A percentile compares a stretch with the other conserved stretches of the same genome.
These are phyloP conservation scores for Dromiciops gliroides DNA, from an alignment of 2,113 vertebrate genomes.

Conservation along the genomic window DNA sequence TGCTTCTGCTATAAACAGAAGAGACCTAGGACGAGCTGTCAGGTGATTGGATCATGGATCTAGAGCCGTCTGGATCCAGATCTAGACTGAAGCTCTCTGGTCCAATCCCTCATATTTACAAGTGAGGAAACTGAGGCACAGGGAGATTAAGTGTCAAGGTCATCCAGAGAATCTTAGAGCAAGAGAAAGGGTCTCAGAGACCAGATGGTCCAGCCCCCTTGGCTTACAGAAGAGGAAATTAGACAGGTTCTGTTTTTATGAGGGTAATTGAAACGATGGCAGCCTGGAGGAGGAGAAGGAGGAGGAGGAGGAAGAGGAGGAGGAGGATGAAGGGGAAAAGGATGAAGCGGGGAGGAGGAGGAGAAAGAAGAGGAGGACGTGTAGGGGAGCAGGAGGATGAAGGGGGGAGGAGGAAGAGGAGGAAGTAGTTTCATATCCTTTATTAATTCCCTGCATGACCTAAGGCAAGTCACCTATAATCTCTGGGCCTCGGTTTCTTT, in stretches of 20 bases:
- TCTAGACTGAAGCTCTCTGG: background rate
- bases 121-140: background rate
- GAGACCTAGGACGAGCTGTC: background rate
- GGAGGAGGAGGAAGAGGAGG: too few relatives aligned
- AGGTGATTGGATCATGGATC: background rate
- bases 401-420: too few relatives aligned
- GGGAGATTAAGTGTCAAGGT: background rate
- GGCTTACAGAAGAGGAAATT: background rate
- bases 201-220: background rate
- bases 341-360: too few relatives aligned
- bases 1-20: background rate
- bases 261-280: background rate
- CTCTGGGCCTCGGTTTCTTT: slow-evolving; percentile 67
- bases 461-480: background rate
- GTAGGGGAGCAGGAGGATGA: too few relatives aligned
- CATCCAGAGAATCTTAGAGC: background rate
- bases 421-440: background rate
- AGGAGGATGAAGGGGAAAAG: too few relatives aligned
- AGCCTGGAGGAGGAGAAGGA: too few relatives aligned
- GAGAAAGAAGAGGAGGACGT: too few relatives aligned
- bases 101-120: background rate
- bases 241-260: background rate
- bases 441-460: background rate
- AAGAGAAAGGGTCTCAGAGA: background rate
- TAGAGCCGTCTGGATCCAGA: background rate